These are phyloP conservation scores for Hylaeus anthracinus DNA, from an alignment of 1,140 invertebrate species.

Conservation along the genomic window DNA sequence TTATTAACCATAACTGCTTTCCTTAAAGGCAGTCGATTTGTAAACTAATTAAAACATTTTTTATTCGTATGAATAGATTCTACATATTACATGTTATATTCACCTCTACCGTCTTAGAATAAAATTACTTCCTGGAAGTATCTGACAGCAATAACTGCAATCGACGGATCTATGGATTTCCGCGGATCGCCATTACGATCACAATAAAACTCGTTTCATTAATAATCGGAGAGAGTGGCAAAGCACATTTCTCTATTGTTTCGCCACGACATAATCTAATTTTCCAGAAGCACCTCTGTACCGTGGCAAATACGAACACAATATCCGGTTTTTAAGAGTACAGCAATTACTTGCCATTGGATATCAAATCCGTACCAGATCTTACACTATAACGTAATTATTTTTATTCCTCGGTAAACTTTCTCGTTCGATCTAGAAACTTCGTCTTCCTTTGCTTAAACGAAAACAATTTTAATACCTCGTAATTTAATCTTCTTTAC, in stretches of 20 bases:
- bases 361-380: not conserved
- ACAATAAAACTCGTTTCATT: slow-evolving; percentile 30
- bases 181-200: slow-evolving; percentile 3
- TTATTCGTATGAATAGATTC: too few species aligned
- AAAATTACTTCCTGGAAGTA: slow-evolving; percentile 4
- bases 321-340: slow-evolving; percentile 1
- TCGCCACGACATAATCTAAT: slow-evolving; percentile 6
- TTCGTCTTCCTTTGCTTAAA: too few species aligned
- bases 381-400: not conserved
- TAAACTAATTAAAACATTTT: too few species aligned
- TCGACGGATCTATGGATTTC: not conserved
- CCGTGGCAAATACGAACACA: slow-evolving; percentile 11
- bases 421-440: too few species aligned
- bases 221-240: slow-evolving; percentile 27
- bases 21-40: too few species aligned
- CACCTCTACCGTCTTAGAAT: not conserved
- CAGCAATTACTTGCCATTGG: not conserved
- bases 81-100: not conserved
- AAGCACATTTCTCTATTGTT: slow-evolving; percentile 27
- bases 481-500: too few species aligned
- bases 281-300: slow-evolving; percentile 9
- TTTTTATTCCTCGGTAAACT: not conserved
- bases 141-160: not conserved
- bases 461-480: too few species aligned
- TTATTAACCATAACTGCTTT: too few species aligned